Percentiles rank a stretch among this genome's conserved stretches.
These are phyloP conservation scores for Caloenas nicobarica DNA, from an alignment of 2,113 vertebrate genomes.

Conservation along the genomic window DNA sequence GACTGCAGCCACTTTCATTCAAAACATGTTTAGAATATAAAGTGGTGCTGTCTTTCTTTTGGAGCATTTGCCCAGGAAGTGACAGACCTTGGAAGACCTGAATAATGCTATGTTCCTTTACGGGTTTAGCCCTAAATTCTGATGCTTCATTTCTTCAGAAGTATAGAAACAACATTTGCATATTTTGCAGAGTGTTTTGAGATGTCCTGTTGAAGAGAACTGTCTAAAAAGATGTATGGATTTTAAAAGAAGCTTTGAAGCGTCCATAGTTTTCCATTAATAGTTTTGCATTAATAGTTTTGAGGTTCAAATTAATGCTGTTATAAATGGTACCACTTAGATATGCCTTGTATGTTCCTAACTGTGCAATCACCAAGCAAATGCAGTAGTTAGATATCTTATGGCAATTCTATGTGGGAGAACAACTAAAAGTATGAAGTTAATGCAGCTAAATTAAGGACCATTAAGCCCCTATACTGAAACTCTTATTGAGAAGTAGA, in stretches of 20 bases:
- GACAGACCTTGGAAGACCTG: neutral
- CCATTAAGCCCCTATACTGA: conserved; percentile 19
- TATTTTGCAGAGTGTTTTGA: neutral
- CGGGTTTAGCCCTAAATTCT: neutral
- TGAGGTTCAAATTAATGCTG: conserved; percentile 21
- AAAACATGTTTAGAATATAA: neutral
- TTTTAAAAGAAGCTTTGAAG: neutral
- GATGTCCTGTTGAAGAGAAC: neutral
- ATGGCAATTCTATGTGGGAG: conserved; percentile 5
- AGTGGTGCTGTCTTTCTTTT: neutral
- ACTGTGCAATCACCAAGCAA: conserved; percentile 13
- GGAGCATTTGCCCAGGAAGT: neutral
- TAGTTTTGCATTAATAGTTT: conserved; percentile 2
- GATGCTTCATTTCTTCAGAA: neutral
- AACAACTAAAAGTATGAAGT: conserved; percentile 17
- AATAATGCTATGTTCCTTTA: neutral
- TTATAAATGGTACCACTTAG: conserved; percentile 46
- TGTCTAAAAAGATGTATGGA: neutral
- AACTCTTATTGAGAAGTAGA: conserved; percentile 12
- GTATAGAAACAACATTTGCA: neutral
- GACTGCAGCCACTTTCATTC: neutral
- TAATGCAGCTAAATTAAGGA: conserved; percentile 55
- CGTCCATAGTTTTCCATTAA: neutral
- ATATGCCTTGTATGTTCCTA: neutral
- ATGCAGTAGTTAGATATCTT: neutral